phyloP scores from a whole-genome alignment of 2,113 vertebrate species.

The Tachysurus vachellii region DNA sequence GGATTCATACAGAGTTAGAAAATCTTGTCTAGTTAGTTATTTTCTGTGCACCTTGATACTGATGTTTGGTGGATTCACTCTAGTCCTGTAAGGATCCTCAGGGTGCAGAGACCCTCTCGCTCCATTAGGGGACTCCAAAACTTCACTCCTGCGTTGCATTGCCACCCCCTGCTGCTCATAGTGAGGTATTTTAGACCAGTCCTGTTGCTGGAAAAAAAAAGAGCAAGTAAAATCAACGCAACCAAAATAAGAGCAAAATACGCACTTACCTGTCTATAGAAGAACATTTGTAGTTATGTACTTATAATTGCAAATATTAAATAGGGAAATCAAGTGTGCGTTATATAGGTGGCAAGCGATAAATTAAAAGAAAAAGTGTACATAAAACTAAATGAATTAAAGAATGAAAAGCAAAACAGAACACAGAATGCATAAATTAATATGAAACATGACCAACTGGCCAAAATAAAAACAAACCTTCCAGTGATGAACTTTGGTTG shows the following conservation, averaged over 20 bases:
- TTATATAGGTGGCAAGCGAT: not conserved
- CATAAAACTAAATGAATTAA: constrained; percentile 32
- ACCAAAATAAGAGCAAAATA: not conserved
- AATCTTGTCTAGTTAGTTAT: not conserved
- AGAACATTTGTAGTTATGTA: constrained; percentile 29
- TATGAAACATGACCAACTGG: constrained; percentile 42
- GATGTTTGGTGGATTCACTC: constrained; percentile 78
- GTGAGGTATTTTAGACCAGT: constrained; percentile 87
- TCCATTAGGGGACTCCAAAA: constrained; percentile 75
- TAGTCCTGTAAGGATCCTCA: constrained; percentile 79
- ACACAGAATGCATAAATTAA: constrained; percentile 42
- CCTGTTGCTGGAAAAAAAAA: constrained; percentile 72
- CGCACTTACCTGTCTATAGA: not conserved
- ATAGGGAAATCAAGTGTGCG: not conserved
- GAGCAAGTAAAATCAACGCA: not conserved
- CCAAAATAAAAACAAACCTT: constrained; percentile 75
- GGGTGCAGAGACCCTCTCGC: constrained; percentile 47
- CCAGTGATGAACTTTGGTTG: constrained; percentile 81
- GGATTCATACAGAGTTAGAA: not conserved
- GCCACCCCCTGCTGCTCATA: constrained; percentile 79
- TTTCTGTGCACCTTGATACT: constrained; percentile 79
- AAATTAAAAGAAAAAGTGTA: constrained; percentile 58
- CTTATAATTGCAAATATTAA: not conserved
- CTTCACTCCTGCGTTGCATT: constrained; percentile 87
- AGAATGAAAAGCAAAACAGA: constrained; percentile 39